Base-by-base conservation (phyloP, 2,888 invertebrate genomes). In the Coecobrya sp. region DNA sequence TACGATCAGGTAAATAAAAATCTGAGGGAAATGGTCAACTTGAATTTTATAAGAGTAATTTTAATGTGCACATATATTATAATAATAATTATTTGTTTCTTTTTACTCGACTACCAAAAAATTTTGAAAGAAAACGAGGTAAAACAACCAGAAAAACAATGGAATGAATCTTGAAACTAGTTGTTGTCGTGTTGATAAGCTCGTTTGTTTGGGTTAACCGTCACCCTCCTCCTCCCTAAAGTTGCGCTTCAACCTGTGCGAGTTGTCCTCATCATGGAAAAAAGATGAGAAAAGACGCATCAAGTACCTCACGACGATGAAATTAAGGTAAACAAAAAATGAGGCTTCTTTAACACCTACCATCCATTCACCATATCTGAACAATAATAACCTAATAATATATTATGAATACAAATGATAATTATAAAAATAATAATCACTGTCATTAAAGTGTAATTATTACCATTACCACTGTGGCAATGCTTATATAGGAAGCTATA, bases 211-310 rank as follows among this genome's bases (percentile, higher is more conserved):
- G 36, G 81, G 19, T 55, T 81, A 52, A 79, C 30, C 27, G 52
- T 79, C 55, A 22, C 45, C 76, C 19, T 19, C 49, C 45, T 45
- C 76, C 76, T 49, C 76, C 49, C 25, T 76, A 76, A 25, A 45
- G 22, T 76, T 76, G 76, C 76, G 76, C 76, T 49, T 76, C 45
- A 19, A 49, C 49, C 0, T 76, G 36, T 88, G n/a, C n/a, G 19
- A 42, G 42, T 70, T 70, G 42, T 81, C 82, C 81, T 65, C 89
- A 89, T 65, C 89, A 89, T 89, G 89, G 89, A 89, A 76, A 76
- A 25, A 49, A 19, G 19, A 76, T 68, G 0, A 68, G 36, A 30
- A 2, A 49, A 45, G 30, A 25, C n/a, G 22, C 76, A 76, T 49
- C 25, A 89, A 89, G 49, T 65, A 52, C 65, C 45, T 70, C 62